Conservation (phyloP, 2,888 invertebrate species). For the Epistrophe eligans region DNA sequence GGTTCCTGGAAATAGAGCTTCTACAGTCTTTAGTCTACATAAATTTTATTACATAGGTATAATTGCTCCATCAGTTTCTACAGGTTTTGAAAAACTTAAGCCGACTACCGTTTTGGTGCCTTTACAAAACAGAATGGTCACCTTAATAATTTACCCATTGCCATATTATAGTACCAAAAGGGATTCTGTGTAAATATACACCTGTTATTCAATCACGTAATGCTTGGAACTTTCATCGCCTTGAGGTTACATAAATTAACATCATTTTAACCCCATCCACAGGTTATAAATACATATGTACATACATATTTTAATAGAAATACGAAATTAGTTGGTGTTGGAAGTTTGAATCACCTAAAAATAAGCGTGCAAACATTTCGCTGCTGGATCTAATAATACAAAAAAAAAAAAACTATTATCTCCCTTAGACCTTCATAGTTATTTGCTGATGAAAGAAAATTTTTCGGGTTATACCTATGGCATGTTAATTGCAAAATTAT, state of each 20-base stretch:
- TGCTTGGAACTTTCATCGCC: slow-evolving; percentile 44
- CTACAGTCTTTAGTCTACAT: too few relatives aligned
- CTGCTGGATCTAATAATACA: background rate
- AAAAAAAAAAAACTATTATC: slow-evolving; percentile 23
- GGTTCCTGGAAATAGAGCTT: too few relatives aligned
- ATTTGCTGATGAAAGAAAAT: slow-evolving; percentile 49
- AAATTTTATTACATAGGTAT: too few relatives aligned
- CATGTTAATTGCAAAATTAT: slow-evolving; percentile 65
- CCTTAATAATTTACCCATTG: background rate
- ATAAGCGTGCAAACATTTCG: slow-evolving; percentile 40
- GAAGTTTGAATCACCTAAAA: background rate
- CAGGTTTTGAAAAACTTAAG: too few relatives aligned
- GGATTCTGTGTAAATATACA: slow-evolving; percentile 32
- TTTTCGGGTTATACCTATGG: slow-evolving; percentile 20
- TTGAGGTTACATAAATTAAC: slow-evolving; percentile 69
- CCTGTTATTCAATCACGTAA: slow-evolving; percentile 63
- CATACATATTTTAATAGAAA: background rate
- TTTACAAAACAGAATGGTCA: background rate
- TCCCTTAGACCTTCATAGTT: background rate
- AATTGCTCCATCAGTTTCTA: too few relatives aligned
- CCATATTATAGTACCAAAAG: background rate
- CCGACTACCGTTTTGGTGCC: too few relatives aligned
- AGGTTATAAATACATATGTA: too few relatives aligned
- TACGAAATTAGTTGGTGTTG: slow-evolving; percentile 45
- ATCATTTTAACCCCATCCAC: slow-evolving; percentile 15